phyloP scores from a whole-genome alignment of 2,888 invertebrate genomes.

The Acronicta aceris region DNA sequence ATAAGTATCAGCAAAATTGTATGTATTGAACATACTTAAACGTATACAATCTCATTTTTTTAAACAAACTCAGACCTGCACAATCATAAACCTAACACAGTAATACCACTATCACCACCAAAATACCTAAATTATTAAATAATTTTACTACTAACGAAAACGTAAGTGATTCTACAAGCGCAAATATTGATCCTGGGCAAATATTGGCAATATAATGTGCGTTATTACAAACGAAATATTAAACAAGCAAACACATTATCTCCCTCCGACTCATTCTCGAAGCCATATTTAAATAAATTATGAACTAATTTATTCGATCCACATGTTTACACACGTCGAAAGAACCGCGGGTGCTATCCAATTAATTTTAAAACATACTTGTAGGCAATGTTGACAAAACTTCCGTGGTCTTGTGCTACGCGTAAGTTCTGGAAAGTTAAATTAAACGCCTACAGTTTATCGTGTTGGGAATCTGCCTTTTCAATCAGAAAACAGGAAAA shows the following conservation, averaged over 20 bases:
- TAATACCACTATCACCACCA: no score
- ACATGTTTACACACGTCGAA: slow-evolving; percentile 34
- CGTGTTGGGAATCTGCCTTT: slow-evolving; percentile 35
- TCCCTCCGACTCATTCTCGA: slow-evolving; percentile 19
- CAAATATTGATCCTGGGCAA: not conserved
- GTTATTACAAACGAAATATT: slow-evolving; percentile 5
- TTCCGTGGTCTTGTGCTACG: slow-evolving; percentile 37
- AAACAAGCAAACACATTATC: slow-evolving; percentile 33
- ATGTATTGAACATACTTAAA: no score
- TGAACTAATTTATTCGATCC: slow-evolving; percentile 39
- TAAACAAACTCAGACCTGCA: no score
- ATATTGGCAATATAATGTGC: not conserved
- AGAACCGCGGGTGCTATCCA: slow-evolving; percentile 26
- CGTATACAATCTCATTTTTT: no score
- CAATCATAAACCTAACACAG: no score
- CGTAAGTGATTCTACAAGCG: not conserved
- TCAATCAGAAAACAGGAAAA: slow-evolving; percentile 20
- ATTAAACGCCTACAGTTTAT: slow-evolving; percentile 59
- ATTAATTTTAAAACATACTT: slow-evolving; percentile 56
- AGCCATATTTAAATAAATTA: slow-evolving; percentile 35
- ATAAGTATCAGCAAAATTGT: no score
- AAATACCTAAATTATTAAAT: no score
- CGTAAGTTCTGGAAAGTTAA: slow-evolving; percentile 59
- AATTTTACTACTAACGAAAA: not conserved
- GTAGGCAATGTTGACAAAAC: slow-evolving; percentile 42